phyloP scores from a whole-genome alignment of 2,797 vertebrate genomes.

The Macropus fuliginosus region DNA sequence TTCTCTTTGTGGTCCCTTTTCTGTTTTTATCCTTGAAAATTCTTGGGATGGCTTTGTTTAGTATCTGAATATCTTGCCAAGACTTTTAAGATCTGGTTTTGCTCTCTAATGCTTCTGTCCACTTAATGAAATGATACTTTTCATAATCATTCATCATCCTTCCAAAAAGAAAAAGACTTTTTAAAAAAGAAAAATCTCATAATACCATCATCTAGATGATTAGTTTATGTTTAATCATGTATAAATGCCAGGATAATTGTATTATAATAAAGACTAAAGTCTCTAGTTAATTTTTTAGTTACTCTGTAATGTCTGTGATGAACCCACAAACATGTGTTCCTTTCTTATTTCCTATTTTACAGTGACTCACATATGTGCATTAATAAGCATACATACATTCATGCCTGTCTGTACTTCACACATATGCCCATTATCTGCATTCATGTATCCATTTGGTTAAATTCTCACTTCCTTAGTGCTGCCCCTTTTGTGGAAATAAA shows the following conservation, averaged over 20 bases:
- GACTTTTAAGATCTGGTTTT: neutral
- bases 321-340: neutral
- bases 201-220: neutral
- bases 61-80: neutral
- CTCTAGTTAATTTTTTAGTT: conserved; percentile 25
- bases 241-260: conserved; percentile 1
- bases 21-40: neutral
- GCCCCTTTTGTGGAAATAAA: conserved; percentile 76
- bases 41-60: neutral
- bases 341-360: neutral
- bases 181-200: conserved; percentile 1
- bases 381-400: neutral
- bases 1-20: neutral
- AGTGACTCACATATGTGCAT: neutral
- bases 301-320: conserved; percentile 17
- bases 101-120: neutral
- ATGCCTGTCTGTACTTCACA: neutral
- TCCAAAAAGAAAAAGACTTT: neutral
- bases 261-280: neutral
- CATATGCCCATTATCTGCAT: neutral
- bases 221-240: conserved; percentile 7
- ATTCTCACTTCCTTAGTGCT: conserved; percentile 32
- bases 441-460: conserved; percentile 39
- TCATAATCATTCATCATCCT: neutral
- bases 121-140: neutral